Evolutionary conservation across 2,113 vertebrate genomes (phyloP).

Genomic region (Clinocottus analis): DNA sequence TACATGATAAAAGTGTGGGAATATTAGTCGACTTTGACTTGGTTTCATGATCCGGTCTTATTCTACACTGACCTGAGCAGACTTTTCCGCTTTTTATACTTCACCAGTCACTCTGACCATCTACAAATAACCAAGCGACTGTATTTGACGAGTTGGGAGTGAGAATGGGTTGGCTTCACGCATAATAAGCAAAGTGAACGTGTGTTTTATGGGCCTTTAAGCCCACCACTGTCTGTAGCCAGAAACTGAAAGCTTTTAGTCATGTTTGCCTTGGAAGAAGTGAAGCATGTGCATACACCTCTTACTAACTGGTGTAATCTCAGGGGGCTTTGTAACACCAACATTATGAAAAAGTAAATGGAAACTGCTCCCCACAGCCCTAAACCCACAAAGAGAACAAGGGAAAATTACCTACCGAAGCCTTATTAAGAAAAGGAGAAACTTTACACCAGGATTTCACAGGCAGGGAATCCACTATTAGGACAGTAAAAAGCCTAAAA

Average conservation of each 20-base stretch:
- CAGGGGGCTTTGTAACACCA: constrained; percentile 52
- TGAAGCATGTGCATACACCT: constrained; percentile 12
- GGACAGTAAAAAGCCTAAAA: constrained; percentile 10
- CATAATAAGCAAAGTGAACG: background rate
- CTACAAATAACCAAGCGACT: background rate
- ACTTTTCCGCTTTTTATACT: too few species aligned
- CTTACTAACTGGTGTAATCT: constrained; percentile 28
- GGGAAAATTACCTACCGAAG: constrained; percentile 49
- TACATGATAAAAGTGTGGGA: too few species aligned
- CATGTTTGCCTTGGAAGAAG: constrained; percentile 5
- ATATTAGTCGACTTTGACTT: too few species aligned
- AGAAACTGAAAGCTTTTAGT: constrained; percentile 33
- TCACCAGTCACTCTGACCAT: background rate
- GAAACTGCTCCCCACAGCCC: constrained; percentile 43
- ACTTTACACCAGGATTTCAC: constrained; percentile 20
- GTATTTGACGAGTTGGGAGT: background rate
- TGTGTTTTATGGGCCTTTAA: background rate
- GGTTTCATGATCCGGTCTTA: too few species aligned
- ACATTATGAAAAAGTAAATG: constrained; percentile 58
- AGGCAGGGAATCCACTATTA: background rate
- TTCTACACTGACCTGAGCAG: too few species aligned
- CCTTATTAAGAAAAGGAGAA: constrained; percentile 41
- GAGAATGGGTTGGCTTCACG: background rate
- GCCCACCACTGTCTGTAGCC: background rate
- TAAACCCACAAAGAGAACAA: constrained; percentile 49